These are phyloP conservation scores for Sorex araneus DNA, from an alignment of 2,113 vertebrate genomes.

Conservation along the genomic window DNA sequence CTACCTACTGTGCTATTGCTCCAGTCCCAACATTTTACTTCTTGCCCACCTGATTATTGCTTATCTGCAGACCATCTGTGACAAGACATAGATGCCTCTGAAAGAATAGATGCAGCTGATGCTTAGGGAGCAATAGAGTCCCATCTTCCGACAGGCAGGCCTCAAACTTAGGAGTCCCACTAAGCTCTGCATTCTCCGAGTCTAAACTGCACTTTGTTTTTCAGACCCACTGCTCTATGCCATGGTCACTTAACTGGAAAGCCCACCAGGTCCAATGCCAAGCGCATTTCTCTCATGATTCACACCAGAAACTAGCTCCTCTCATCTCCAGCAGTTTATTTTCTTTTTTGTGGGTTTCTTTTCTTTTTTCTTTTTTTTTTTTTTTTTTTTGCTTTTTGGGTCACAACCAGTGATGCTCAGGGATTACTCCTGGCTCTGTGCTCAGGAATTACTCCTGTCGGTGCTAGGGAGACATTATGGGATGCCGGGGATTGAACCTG, in stretches of 20 bases:
- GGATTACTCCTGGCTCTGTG: no score
- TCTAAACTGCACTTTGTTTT: neutral
- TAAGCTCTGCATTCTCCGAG: neutral
- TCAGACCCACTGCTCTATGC: neutral
- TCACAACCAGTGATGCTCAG: no score
- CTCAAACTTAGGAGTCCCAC: neutral
- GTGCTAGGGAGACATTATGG: no score
- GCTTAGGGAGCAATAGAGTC: no score
- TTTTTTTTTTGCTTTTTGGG: no score
- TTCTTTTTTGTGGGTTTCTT: no score
- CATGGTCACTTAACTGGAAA: neutral
- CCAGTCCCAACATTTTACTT: no score
- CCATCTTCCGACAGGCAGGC: neutral
- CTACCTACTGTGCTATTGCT: no score
- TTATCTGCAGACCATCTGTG: conserved; percentile 38
- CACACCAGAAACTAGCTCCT: neutral
- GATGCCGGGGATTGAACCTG: no score
- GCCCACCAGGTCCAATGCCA: neutral
- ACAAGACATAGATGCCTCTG: neutral
- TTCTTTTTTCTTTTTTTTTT: no score
- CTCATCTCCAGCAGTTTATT: neutral
- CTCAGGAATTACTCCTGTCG: no score
- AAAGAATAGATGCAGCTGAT: neutral
- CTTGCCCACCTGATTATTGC: neutral
- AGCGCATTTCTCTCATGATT: neutral